These are phyloP conservation scores for Thera obeliscata DNA, from an alignment of 2,888 invertebrate genomes.

Conservation along the genomic window DNA sequence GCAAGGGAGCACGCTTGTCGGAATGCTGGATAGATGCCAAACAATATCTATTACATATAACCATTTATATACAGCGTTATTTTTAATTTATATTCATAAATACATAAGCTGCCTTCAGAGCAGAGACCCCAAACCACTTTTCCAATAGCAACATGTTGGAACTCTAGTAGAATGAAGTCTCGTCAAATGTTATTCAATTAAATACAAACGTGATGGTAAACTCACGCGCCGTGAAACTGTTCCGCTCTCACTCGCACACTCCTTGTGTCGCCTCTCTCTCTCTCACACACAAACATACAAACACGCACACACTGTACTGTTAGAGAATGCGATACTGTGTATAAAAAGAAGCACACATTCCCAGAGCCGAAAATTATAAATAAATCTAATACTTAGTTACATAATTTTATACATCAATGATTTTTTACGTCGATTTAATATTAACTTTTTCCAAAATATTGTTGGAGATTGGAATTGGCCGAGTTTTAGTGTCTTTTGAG, in stretches of 20 bases:
- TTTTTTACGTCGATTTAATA: slow-evolving; percentile 14
- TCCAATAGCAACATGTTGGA: background rate
- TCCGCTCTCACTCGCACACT: slow-evolving; percentile 6
- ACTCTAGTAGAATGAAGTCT: background rate
- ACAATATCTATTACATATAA: slow-evolving; percentile 10
- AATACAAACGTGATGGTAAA: background rate
- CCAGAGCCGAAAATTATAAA: slow-evolving; percentile 7
- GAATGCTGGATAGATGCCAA: slow-evolving; percentile 20
- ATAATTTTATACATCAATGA: slow-evolving; percentile 19
- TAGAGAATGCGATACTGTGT: background rate
- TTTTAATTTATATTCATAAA: slow-evolving; percentile 9
- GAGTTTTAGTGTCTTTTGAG: slow-evolving; percentile 20
- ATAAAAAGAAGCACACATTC: background rate
- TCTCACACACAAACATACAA: background rate
- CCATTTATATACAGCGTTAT: slow-evolving; percentile 15
- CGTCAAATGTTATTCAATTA: too few species aligned
- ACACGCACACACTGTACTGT: background rate
- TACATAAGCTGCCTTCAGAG: too few species aligned
- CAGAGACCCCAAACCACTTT: too few species aligned
- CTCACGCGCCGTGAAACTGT: background rate
- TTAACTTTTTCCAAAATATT: slow-evolving; percentile 17
- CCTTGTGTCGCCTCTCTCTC: background rate
- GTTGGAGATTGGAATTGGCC: slow-evolving; percentile 18
- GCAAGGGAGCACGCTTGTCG: background rate
- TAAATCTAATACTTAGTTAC: slow-evolving; percentile 12